A percentile compares a stretch with the other conserved stretches of the same genome.
Conservation (phyloP, 2,113 vertebrate genomes). For the Phalacrocorax carbo region DNA sequence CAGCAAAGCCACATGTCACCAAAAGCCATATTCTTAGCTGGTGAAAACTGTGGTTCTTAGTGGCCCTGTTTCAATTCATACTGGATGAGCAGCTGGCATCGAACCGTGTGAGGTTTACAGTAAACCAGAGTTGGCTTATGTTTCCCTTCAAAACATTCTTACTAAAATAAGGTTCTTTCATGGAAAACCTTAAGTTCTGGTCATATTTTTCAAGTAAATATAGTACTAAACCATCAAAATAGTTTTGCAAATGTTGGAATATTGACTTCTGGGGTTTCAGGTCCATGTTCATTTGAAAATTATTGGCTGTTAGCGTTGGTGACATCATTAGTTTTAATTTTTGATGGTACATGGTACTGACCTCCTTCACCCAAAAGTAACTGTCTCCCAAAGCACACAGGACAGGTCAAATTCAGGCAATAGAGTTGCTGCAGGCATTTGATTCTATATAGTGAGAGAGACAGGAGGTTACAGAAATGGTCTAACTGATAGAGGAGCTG, state of each 20-base stretch:
- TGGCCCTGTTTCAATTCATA: background rate
- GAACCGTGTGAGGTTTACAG: background rate
- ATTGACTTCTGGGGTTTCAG: background rate
- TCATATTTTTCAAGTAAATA: background rate
- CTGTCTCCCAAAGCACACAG: background rate
- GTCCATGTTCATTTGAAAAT: background rate
- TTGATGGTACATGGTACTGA: background rate
- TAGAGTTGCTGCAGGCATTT: background rate
- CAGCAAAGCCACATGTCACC: background rate
- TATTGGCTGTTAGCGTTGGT: rapidly evolving
- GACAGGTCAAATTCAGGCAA: background rate
- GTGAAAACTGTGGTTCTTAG: background rate
- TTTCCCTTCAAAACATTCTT: background rate
- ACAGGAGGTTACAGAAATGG: background rate
- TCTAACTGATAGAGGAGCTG: background rate
- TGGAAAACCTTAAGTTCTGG: background rate
- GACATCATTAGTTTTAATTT: background rate
- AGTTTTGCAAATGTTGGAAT: background rate
- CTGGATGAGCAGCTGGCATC: background rate
- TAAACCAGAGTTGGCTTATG: background rate
- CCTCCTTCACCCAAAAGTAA: background rate
- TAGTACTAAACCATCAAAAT: background rate
- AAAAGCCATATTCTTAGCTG: background rate
- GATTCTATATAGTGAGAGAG: background rate
- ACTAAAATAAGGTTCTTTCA: background rate